phyloP scores from a whole-genome alignment of 2,888 invertebrate genomes.

The Phyllotreta striolata region DNA sequence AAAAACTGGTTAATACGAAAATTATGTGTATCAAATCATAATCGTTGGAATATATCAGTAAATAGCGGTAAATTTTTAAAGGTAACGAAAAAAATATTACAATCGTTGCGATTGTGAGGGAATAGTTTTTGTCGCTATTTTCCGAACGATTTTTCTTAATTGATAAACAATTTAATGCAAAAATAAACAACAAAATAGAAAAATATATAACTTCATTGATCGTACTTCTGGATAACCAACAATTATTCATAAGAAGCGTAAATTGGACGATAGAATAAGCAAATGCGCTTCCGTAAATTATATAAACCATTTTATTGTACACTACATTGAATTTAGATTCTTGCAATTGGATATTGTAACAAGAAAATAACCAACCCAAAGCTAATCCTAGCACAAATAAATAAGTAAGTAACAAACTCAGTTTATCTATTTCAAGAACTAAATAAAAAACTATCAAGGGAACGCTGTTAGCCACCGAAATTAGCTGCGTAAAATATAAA shows the following conservation, averaged over 20 bases:
- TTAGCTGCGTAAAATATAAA: not conserved
- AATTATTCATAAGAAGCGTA: not conserved
- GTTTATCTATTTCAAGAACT: constrained; percentile 13
- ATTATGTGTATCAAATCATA: constrained; percentile 1
- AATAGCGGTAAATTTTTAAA: constrained; percentile 3
- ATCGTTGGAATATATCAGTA: constrained; percentile 4
- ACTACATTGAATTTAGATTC: not conserved
- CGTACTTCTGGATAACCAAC: not conserved
- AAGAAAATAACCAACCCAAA: constrained; percentile 10
- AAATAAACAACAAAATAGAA: not conserved
- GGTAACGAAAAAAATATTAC: constrained; percentile 7
- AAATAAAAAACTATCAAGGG: not conserved
- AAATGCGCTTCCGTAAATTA: constrained; percentile 3
- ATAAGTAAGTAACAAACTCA: constrained; percentile 7
- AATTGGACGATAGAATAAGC: constrained; percentile 7
- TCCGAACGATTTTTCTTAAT: not conserved
- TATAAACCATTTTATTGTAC: not conserved
- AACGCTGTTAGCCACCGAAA: not conserved
- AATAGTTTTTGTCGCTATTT: not conserved
- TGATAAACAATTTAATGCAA: not conserved
- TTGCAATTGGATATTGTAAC: not conserved
- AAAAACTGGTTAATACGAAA: constrained; percentile 1
- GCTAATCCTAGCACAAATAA: constrained; percentile 9
- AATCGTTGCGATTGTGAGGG: constrained; percentile 2
- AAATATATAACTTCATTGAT: constrained; percentile 11